phyloP scores from a whole-genome alignment of 2,113 vertebrate species.

The Telmatochromis sp. region DNA sequence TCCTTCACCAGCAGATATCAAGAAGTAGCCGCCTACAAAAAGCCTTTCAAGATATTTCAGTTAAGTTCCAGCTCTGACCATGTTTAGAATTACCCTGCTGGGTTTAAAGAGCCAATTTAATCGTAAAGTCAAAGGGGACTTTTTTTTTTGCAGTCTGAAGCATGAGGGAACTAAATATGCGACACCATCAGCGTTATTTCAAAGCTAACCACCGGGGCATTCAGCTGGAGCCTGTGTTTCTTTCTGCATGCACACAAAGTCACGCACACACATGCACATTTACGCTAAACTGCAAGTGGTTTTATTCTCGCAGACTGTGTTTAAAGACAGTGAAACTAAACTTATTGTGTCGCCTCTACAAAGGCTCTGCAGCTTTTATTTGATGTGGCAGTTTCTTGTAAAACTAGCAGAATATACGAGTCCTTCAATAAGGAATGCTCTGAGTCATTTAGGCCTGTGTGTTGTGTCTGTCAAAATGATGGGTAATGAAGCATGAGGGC shows the following conservation, averaged over 20 bases:
- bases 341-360: conserved; percentile 66
- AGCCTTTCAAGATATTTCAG: conserved; percentile 62
- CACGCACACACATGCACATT: not conserved
- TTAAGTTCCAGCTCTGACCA: conserved; percentile 35
- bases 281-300: conserved; percentile 21
- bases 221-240: conserved; percentile 48
- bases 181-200: conserved; percentile 68
- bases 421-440: conserved; percentile 48
- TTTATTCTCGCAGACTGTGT: conserved; percentile 59
- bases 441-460: conserved; percentile 23
- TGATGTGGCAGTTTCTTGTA: conserved; percentile 62
- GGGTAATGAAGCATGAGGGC: not conserved
- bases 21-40: conserved; percentile 10
- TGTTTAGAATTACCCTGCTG: conserved; percentile 49
- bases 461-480: conserved; percentile 4
- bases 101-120: conserved; percentile 58
- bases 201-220: conserved; percentile 66
- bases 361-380: conserved; percentile 57
- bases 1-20: conserved; percentile 25
- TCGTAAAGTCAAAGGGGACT: conserved; percentile 21
- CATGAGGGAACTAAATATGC: conserved; percentile 43
- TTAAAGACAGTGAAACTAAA: conserved; percentile 65
- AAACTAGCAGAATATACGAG: conserved; percentile 51
- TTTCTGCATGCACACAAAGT: not conserved
- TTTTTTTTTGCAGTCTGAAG: conserved; percentile 26